Evolutionary conservation across 1,140 invertebrate species (phyloP).

Genomic region (Dufourea novaeangliae): DNA sequence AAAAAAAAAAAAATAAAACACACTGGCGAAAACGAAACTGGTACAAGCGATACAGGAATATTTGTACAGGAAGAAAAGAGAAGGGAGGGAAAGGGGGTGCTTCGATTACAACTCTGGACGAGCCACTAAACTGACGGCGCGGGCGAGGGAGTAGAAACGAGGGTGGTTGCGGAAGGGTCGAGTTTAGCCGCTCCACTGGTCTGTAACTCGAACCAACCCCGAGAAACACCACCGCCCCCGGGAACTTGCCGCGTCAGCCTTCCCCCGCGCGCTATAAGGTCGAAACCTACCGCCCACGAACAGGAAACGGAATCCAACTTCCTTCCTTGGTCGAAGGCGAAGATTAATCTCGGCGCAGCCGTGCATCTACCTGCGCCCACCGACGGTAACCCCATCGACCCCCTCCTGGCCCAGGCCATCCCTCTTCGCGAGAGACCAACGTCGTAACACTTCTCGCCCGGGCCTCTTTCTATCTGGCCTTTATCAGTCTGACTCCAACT

Average conservation of each 20-base stretch:
- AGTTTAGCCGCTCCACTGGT: conserved; percentile 79
- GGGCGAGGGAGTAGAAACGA: conserved; percentile 47
- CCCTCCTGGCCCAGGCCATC: neutral
- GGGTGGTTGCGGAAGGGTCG: conserved; percentile 65
- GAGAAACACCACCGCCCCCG: conserved; percentile 71
- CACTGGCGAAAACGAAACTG: neutral
- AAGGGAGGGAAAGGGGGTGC: neutral
- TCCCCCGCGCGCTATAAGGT: conserved; percentile 56
- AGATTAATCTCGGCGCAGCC: conserved; percentile 75
- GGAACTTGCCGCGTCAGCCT: conserved; percentile 77
- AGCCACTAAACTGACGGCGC: conserved; percentile 34
- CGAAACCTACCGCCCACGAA: conserved; percentile 68
- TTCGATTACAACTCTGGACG: conserved; percentile 44
- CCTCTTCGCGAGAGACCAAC: conserved; percentile 6
- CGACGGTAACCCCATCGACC: conserved; percentile 22
- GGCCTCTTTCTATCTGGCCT: conserved; percentile 25
- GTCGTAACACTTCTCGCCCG: conserved; percentile 3
- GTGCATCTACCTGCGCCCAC: conserved; percentile 46
- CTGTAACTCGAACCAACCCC: conserved; percentile 77
- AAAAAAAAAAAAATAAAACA: too few relatives aligned
- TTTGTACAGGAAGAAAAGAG: neutral
- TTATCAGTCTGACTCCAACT: conserved; percentile 28
- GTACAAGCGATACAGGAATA: conserved; percentile 9
- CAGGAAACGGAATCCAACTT: conserved; percentile 79
- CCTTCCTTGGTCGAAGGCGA: conserved; percentile 72